A percentile compares a stretch with the other conserved stretches of the same genome.
Evolutionary conservation across 2,797 vertebrate species (phyloP).

Genomic region (Potorous gilbertii): DNA sequence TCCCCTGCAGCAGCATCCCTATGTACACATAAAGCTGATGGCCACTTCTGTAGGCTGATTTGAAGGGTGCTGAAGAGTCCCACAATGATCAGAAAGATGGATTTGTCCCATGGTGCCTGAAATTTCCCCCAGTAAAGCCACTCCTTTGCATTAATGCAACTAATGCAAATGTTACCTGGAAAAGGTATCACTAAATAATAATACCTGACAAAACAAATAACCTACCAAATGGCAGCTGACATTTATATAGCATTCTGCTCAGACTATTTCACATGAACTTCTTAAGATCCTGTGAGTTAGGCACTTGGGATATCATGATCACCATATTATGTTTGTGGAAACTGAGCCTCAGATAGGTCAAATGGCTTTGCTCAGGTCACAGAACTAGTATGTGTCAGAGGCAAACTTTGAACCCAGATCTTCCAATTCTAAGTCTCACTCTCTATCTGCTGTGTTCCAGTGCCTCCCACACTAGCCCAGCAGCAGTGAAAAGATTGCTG

Average conservation of each 20-base stretch:
- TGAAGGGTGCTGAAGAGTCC: neutral
- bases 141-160: neutral
- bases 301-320: neutral
- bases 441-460: neutral
- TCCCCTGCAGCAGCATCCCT: neutral
- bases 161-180: neutral
- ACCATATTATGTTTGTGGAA: neutral
- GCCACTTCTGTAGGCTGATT: neutral
- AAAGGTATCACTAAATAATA: neutral
- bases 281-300: neutral
- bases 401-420: neutral
- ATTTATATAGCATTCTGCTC: neutral
- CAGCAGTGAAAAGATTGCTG: neutral
- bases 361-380: neutral
- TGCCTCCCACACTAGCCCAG: neutral
- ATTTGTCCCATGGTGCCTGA: neutral
- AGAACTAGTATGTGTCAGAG: neutral
- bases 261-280: neutral
- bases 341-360: neutral
- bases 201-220: neutral
- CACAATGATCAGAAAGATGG: neutral
- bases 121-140: neutral
- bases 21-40: neutral
- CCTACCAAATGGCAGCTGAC: neutral
- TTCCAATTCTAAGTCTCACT: neutral